A percentile compares a stretch with the other conserved stretches of the same genome.
These are phyloP conservation scores for Thomomys bottae DNA, from an alignment of 2,113 vertebrate species.

Conservation along the genomic window DNA sequence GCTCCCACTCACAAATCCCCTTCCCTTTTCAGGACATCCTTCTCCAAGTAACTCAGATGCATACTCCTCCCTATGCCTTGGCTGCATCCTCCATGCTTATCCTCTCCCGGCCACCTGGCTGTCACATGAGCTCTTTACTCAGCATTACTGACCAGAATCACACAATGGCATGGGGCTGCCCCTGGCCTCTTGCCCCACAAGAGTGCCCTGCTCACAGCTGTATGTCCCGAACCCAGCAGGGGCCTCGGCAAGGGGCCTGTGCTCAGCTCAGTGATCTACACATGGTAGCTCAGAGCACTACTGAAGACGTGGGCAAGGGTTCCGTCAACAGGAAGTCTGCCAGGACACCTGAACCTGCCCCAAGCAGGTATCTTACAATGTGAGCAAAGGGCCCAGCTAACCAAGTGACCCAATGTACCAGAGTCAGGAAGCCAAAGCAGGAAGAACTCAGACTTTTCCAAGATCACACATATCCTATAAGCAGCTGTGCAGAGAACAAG, in stretches of 20 bases:
- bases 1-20: not conserved
- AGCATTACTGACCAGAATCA: not conserved
- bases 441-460: not conserved
- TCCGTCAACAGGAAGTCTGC: not conserved
- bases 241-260: no score
- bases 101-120: not conserved
- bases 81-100: not conserved
- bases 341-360: fast-evolving
- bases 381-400: not conserved
- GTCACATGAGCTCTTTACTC: not conserved
- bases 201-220: not conserved
- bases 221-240: not conserved
- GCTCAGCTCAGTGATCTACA: no score
- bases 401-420: not conserved
- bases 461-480: not conserved
- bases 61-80: not conserved
- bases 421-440: not conserved
- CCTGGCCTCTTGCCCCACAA: not conserved
- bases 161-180: fast-evolving
- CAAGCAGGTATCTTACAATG: not conserved
- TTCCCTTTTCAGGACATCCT: not conserved
- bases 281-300: not conserved
- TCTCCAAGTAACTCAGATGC: not conserved
- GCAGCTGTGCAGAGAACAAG: not conserved
- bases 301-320: not conserved